These are phyloP conservation scores for Rhea americana DNA, from an alignment of 2,113 vertebrate genomes.

Conservation along the genomic window DNA sequence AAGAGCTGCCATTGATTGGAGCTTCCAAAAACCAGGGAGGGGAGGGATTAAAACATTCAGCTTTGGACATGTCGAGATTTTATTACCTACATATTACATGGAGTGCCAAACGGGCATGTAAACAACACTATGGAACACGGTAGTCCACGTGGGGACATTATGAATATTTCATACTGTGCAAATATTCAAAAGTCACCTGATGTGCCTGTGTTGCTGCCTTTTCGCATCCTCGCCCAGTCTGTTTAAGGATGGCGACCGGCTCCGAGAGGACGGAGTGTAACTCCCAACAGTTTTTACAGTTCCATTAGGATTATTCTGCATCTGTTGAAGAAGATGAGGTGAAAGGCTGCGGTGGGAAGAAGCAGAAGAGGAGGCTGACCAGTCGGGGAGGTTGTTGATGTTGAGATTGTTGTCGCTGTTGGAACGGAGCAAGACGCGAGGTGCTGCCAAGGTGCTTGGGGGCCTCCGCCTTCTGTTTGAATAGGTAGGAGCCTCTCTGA, in stretches of 20 bases:
- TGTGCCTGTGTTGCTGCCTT: slow-evolving; percentile 80
- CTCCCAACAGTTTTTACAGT: slow-evolving; percentile 85
- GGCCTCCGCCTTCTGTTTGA: slow-evolving; percentile 88
- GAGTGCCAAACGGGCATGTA: background rate
- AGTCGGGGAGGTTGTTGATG: slow-evolving; percentile 77
- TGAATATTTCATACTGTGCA: background rate
- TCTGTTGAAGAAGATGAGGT: slow-evolving; percentile 90
- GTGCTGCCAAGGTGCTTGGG: slow-evolving; percentile 85
- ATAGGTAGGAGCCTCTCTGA: slow-evolving; percentile 92
- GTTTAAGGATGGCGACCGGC: slow-evolving; percentile 92
- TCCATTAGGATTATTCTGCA: slow-evolving; percentile 89
- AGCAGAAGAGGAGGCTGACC: slow-evolving; percentile 78
- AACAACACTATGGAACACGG: background rate
- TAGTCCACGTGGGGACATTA: background rate
- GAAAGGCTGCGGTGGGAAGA: slow-evolving; percentile 92
- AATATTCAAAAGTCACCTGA: slow-evolving; percentile 74
- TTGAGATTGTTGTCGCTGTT: slow-evolving; percentile 96
- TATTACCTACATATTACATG: rapidly evolving
- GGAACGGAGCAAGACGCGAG: slow-evolving; percentile 90
- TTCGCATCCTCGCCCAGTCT: slow-evolving; percentile 88
- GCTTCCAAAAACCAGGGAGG: background rate
- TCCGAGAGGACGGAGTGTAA: slow-evolving; percentile 81
- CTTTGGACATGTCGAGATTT: background rate
- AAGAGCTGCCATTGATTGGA: background rate
- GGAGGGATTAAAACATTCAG: background rate